Evolutionary conservation across 1,140 invertebrate genomes (phyloP), one percentile per base, ranked within the genome.

Genomic region (Latrodectus geometricus): DNA sequence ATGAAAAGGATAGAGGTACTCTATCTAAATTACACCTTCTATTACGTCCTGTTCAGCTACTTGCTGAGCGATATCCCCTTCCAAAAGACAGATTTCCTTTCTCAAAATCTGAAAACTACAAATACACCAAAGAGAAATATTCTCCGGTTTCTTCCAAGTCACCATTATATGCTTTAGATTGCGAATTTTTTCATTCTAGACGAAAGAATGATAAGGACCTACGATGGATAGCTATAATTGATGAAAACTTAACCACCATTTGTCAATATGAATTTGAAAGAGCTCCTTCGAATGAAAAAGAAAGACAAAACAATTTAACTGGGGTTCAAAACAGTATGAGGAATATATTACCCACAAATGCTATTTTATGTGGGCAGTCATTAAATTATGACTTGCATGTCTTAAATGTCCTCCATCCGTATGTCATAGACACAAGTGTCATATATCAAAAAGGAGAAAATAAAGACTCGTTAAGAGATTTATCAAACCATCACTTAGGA

Each of bases 391-490:
- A 99, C 94, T 92, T 99, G 20, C 93, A 95, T 90, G 95, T 96
- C 21, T 91, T 98, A 88, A 95, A 95, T 92, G 95, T 97, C 94
- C 96, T 97, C 94, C 97, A 98, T 93, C 97, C 97, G 0, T 99
- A 98, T 91, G 92, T 97, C 11, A 98, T 99, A 87, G 97, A 99
- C 90, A 97, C 97, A 1, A 96, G 95, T 89, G 93, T 97, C 5
- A 96, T 98, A 61, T 61, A 61, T 17, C 54, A 61, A 61, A 61
- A 11, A 61, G 11, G 54, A 11, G 54, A 61, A 61, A 61, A 61
- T 17, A 61, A 61, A 61, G 11, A 61, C 17, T 61, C 54, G 3
- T 8, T 61, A 11, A 61, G 8, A 61, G 54, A 61, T 14, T 17
- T 61, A 14, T 14, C 54, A 61, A 17, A 61, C 2, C 11, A 11